Percentiles rank a stretch among this genome's conserved stretches.
Conservation (phyloP, 2,888 invertebrate species). For the Zygothrica quintamaculata region DNA sequence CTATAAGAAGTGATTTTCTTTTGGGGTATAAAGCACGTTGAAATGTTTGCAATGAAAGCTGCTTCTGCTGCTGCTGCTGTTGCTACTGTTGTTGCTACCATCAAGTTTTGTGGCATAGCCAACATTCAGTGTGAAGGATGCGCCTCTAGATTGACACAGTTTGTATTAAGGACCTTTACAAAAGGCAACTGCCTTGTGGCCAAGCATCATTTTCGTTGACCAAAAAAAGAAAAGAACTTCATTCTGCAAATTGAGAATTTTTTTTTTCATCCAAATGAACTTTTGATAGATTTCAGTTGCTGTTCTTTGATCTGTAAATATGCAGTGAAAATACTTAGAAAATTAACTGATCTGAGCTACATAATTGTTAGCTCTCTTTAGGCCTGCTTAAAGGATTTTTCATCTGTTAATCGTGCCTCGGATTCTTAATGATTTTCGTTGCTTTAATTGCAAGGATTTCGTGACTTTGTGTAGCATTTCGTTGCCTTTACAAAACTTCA, state of each 20-base stretch:
- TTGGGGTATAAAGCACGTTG: constrained; percentile 22
- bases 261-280: not conserved
- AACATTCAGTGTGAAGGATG: constrained; percentile 34
- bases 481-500: too few species aligned
- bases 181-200: not conserved
- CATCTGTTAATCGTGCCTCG: not conserved
- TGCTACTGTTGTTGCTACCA: constrained; percentile 13
- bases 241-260: too few species aligned
- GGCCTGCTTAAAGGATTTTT: constrained; percentile 1
- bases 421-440: not conserved
- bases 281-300: constrained; percentile 1
- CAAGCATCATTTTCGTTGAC: too few species aligned
- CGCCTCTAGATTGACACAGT: constrained; percentile 51
- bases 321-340: not conserved
- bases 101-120: constrained; percentile 28
- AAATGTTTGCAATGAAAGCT: constrained; percentile 53
- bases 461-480: too few species aligned
- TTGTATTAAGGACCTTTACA: constrained; percentile 10
- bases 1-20: constrained; percentile 52
- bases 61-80: constrained; percentile 4
- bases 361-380: too few species aligned
- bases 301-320: constrained; percentile 5
- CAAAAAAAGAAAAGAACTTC: too few species aligned
- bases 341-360: too few species aligned
- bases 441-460: too few species aligned